Evolutionary conservation across 2,888 invertebrate genomes (phyloP), one percentile per base, ranked within the genome.

Genomic region (Thymelicus acteon): DNA sequence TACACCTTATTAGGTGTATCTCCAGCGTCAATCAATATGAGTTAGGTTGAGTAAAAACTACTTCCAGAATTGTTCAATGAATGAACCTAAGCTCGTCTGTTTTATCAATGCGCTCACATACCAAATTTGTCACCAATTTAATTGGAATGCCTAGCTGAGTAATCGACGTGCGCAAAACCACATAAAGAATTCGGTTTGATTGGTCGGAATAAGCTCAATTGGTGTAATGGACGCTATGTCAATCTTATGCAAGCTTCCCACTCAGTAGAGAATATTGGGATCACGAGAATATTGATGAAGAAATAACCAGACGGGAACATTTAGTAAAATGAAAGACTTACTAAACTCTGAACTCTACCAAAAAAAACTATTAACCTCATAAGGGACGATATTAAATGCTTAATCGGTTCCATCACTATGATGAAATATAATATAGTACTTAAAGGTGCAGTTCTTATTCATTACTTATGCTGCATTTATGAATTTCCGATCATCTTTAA

Each of bases 171-270:
- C 76, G 77, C 78, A 79, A 80, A 81, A 82, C 79, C 80, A 77
- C 78, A 78, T 71, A 77, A 84, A 81, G 85, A 86, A 87, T 87
- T 86, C 77, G 72, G 79, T 82, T 81, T 88, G 86, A 90, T 89
- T 90, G 86, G 83, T 79, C 75, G 74, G 78, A 88, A 88, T 80
- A 76, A 86, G 85, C 86, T 86, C 83, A 90, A 90, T 89, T 90
- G 84, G 75, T 80, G 76, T 80, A 85, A 83, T 77, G 78, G 77
- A 75, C 78, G 77, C 78, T 74, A 76, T 80, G 82, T 76, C 77
- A 75, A 82, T 81, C 74, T 52, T 79, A 76, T 76, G 73, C 77
- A 75, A 75, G 76, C 73, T 49, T 57, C 48, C 1, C 47, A 19
- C 12, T 49, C 47, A 48, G 44, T 12, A 7, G 8, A 24, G 15